Conservation (phyloP, 2,888 invertebrate species). For the Macrosoma leucophasiata region DNA sequence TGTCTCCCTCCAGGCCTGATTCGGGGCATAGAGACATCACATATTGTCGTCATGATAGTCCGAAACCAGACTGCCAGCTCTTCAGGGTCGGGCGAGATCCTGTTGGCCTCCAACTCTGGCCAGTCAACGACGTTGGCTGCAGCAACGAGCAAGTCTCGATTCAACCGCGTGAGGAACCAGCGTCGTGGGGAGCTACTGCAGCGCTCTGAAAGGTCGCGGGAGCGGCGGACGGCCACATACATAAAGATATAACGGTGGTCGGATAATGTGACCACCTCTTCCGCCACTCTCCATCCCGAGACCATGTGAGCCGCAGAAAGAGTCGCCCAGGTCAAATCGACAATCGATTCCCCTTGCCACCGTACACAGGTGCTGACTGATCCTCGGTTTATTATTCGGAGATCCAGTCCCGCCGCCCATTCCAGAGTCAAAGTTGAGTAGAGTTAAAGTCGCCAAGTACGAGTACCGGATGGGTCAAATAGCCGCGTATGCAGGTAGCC, state of each 20-base stretch:
- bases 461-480: constrained; percentile 8
- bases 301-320: constrained; percentile 5
- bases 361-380: constrained; percentile 21
- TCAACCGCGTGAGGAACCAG: constrained; percentile 5
- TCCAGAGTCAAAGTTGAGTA: constrained; percentile 4
- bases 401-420: constrained; percentile 16
- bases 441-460: constrained; percentile 17
- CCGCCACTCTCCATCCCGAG: constrained; percentile 14
- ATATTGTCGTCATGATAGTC: neutral
- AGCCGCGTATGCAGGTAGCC: constrained; percentile 7
- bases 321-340: too few relatives aligned
- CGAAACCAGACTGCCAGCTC: neutral
- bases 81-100: neutral
- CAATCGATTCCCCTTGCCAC: constrained; percentile 24
- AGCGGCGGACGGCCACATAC: constrained; percentile 1
- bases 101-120: neutral
- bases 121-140: constrained; percentile 3
- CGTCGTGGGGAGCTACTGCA: neutral
- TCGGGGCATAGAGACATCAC: constrained; percentile 4
- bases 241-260: constrained; percentile 14
- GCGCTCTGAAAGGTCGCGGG: neutral
- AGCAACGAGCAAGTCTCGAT: constrained; percentile 3
- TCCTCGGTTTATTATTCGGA: constrained; percentile 13
- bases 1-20: neutral
- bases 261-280: constrained; percentile 16